Base-by-base conservation (phyloP, 2,797 vertebrate species). In the Mormyrops attenuatus region DNA sequence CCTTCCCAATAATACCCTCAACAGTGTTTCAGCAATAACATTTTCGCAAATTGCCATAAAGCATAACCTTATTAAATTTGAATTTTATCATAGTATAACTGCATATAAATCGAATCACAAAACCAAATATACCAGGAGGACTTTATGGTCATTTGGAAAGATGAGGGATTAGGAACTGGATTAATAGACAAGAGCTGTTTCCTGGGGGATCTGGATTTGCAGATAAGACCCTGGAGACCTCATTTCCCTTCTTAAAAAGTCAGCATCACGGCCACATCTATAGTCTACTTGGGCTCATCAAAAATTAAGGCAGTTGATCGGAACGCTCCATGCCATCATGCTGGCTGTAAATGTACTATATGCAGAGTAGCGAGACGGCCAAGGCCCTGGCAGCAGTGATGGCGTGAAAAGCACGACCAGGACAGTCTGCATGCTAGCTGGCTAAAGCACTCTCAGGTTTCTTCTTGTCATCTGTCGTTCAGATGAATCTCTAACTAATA, bases 141-240 rank as follows among this genome's bases (percentile, higher is more conserved):
- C 69, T 77, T 13, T 77, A 41, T 41, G 69, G 34, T 77, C 15
- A 77, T 77, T 77, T 41, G 69, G 15, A 77, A 77, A 41, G 69
- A 77, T 5, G 17, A 77, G 22, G 82, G 82, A 85, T 26, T 49
- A 13, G 20, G n/a, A 49, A 49, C 4, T 85, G 82, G 82, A 85
- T 50, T 85, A 85, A 30, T 22, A 44, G 80, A 49, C 80, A n/a
- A n/a, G 20, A 49, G 5, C 17, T 49, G 15, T 49, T n/a, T 44
- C 80, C n/a, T n/a, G 80, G 82, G 44, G 82, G n/a, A 22, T 49
- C 49, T 52, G 82, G 82, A 85, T 49, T 85, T 85, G 30, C 82
- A 26, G 82, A 47, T 50, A 52, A 50, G 11, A 47, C 5, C n/a
- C n/a, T n/a, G 44, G 47, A 30, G 82, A 26, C 82, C 82, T 85